These are phyloP conservation scores for Penaeus indicus DNA, from an alignment of 1,140 invertebrate genomes.

Conservation along the genomic window DNA sequence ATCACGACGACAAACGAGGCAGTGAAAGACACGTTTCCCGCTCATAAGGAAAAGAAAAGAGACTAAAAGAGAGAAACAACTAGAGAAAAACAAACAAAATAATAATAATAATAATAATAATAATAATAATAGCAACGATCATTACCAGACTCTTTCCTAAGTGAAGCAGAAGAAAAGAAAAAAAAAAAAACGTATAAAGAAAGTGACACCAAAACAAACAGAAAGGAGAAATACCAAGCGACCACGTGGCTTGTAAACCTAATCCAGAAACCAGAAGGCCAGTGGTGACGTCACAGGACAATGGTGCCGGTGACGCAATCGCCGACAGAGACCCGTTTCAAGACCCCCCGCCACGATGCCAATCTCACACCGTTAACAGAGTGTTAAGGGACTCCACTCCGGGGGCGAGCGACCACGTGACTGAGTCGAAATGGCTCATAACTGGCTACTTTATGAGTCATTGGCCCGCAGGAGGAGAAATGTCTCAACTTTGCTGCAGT, in stretches of 20 bases:
- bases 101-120: conserved; percentile 12
- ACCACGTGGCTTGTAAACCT: too few relatives aligned
- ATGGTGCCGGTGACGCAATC: too few relatives aligned
- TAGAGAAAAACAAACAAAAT: not conserved
- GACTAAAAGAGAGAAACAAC: not conserved
- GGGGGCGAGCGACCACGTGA: conserved; percentile 34
- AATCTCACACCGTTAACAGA: conserved; percentile 16
- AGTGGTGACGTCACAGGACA: too few relatives aligned
- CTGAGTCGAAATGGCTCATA: conserved; percentile 54
- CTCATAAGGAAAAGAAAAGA: too few relatives aligned
- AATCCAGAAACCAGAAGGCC: too few relatives aligned
- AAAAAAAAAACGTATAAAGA: not conserved
- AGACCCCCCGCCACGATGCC: too few relatives aligned
- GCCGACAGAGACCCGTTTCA: too few relatives aligned
- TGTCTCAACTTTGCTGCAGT: conserved; percentile 54
- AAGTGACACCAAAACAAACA: not conserved
- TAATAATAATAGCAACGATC: not conserved
- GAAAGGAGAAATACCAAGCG: too few relatives aligned
- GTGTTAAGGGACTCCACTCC: conserved; percentile 39
- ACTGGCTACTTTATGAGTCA: conserved; percentile 57
- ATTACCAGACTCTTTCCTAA: not conserved
- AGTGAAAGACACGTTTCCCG: too few relatives aligned
- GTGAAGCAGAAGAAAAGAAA: not conserved
- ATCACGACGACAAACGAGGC: too few relatives aligned
- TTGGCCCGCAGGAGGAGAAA: conserved; percentile 49